Evolutionary conservation across 1,140 invertebrate genomes (phyloP).

Genomic region (Zaprionus tsacasi): DNA sequence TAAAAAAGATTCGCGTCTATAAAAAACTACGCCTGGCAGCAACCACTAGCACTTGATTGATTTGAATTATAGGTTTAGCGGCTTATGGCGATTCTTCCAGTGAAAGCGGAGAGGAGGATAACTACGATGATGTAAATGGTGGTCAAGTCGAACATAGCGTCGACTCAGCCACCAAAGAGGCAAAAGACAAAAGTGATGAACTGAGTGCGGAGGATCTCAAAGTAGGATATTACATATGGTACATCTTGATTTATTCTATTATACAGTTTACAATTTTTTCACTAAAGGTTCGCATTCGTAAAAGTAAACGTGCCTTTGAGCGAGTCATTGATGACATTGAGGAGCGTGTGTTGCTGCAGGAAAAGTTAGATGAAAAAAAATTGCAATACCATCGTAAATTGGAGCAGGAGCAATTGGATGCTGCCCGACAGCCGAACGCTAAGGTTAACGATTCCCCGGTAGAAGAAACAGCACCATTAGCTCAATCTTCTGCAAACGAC

Average conservation of each 20-base stretch:
- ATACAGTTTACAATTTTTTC: not conserved
- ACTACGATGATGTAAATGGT: constrained; percentile 41
- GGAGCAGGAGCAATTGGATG: constrained; percentile 48
- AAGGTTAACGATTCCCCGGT: constrained; percentile 12
- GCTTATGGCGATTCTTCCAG: constrained; percentile 81
- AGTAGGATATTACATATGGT: constrained; percentile 19
- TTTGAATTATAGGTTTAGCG: constrained; percentile 84
- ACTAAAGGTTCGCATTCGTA: constrained; percentile 60
- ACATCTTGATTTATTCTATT: too few relatives aligned
- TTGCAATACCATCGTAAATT: constrained; percentile 60
- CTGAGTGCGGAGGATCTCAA: constrained; percentile 76
- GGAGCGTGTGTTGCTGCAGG: constrained; percentile 67
- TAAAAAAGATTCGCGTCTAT: constrained; percentile 28
- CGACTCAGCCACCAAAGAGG: constrained; percentile 43
- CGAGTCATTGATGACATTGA: constrained; percentile 77
- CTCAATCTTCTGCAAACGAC: constrained; percentile 37
- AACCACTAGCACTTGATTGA: constrained; percentile 79
- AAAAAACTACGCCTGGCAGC: constrained; percentile 52
- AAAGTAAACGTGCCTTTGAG: constrained; percentile 69
- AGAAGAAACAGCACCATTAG: constrained; percentile 10
- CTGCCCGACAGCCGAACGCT: constrained; percentile 2
- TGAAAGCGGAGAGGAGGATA: constrained; percentile 68
- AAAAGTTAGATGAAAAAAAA: constrained; percentile 64
- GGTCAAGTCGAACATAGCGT: constrained; percentile 25
- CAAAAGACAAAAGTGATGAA: constrained; percentile 43